Conservation (phyloP, 2,888 invertebrate genomes). For the Apotomis capreana region DNA sequence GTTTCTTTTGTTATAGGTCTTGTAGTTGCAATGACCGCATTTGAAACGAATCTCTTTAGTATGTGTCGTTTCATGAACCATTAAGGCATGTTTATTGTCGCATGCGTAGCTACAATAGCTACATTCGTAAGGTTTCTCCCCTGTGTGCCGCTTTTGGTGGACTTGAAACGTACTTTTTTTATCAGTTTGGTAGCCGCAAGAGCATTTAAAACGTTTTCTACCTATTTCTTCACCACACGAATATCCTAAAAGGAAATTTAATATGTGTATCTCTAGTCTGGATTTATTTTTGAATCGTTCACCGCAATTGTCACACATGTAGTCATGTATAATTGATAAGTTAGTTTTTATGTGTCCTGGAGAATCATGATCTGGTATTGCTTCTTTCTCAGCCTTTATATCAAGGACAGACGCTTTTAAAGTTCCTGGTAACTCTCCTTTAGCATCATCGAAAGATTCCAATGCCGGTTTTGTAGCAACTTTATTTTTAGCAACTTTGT, state of each 20-base stretch:
- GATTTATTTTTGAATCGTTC: neutral
- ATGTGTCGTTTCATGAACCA: neutral
- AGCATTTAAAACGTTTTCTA: neutral
- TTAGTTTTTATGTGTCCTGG: neutral
- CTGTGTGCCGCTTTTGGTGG: neutral
- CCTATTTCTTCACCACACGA: neutral
- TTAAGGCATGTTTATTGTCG: neutral
- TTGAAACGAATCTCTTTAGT: neutral
- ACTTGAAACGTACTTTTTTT: neutral
- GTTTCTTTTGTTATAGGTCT: neutral
- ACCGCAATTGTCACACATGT: neutral
- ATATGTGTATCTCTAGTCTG: neutral
- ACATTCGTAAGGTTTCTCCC: neutral
- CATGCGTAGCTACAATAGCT: neutral
- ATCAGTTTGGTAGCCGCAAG: neutral
- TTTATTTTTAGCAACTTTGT: too few relatives aligned
- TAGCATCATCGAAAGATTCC: too few relatives aligned
- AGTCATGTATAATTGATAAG: neutral
- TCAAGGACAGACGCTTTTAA: too few relatives aligned
- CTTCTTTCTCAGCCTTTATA: too few relatives aligned
- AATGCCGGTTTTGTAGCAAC: too few relatives aligned
- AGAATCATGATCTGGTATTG: too few relatives aligned
- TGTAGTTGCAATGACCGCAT: neutral
- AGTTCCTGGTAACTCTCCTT: too few relatives aligned
- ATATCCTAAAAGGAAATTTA: neutral